Base-by-base conservation (phyloP, 2,797 vertebrate species). In the Neoniphon sammara region DNA sequence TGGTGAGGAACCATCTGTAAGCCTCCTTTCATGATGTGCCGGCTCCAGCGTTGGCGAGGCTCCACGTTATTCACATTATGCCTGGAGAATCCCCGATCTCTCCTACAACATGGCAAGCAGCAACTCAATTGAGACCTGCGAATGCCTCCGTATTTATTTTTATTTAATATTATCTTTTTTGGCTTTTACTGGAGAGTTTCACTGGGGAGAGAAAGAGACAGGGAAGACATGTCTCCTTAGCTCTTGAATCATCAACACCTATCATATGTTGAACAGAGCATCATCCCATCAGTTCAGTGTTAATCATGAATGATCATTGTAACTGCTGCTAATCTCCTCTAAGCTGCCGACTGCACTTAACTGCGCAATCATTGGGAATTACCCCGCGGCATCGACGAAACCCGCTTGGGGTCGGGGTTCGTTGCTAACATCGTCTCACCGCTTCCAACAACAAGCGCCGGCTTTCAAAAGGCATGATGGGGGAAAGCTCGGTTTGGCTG, bases 401-500 rank as follows among this genome's bases (percentile, higher is more conserved):
- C 27, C 42, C 66, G 31, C 64, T 17, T 4, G 18, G 55, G 66
- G 53, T 75, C 20, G 7, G 31, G 25, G 36, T 18, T 9, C 25
- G 58, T 34, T 34, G 34, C 44, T 4, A 20, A 57, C 55, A 34
- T 34, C 31, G 7, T 8, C 27, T 3, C 52, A 1, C 15, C 25
- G 25, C 53, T 15, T 59, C 36, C 58, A 27, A 4, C 62, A 52
- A 18, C 57, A 56, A 46, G 31, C 20, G 8, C 47, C 10, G 34
- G 7, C 70, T 68, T 44, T 44, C 30, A 70, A 62, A 20, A 67
- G 66, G 62, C 70, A 68, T 61, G 73, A 36, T 30, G 30, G 57
- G 25, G 17, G 66, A 39, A 75, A 79, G 56, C 75, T 50, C 70
- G 55, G 54, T 76, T 57, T 39, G 23, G 30, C 78, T 72, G 79